Conservation (phyloP, 1,140 invertebrate genomes). For the Pseudoatta argentina region DNA sequence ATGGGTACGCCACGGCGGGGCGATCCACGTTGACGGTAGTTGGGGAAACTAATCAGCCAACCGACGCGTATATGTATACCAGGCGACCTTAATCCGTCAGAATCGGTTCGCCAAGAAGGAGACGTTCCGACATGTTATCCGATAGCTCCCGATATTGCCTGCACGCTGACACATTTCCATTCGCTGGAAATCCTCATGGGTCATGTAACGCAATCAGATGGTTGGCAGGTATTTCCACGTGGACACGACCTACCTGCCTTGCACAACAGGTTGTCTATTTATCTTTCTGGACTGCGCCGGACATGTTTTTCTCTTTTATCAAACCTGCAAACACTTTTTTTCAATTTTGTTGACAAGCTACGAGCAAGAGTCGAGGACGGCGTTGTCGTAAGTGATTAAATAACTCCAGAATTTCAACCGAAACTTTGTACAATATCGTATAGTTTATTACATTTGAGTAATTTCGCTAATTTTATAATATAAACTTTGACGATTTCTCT, state of each 20-base stretch:
- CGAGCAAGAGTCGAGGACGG: neutral
- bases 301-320: neutral
- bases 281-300: neutral
- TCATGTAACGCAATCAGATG: conserved; percentile 69
- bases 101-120: conserved; percentile 62
- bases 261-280: conserved; percentile 61
- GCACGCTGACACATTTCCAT: conserved; percentile 56
- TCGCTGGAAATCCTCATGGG: conserved; percentile 63
- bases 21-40: conserved; percentile 58
- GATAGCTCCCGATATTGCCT: conserved; percentile 66
- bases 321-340: neutral
- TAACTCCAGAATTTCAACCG: neutral
- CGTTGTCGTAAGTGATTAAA: conserved; percentile 17
- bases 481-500: neutral
- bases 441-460: neutral
- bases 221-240: conserved; percentile 62
- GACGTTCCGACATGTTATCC: conserved; percentile 51
- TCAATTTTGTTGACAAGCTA: neutral
- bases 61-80: conserved; percentile 39
- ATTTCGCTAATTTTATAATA: neutral
- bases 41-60: conserved; percentile 59
- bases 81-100: conserved; percentile 56
- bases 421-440: neutral
- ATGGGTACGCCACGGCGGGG: conserved; percentile 14
- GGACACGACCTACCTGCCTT: conserved; percentile 57